A percentile compares a stretch with the other conserved stretches of the same genome.
These are phyloP conservation scores for Odontamblyopus lacepedii DNA, from an alignment of 2,797 vertebrate species.

Conservation along the genomic window DNA sequence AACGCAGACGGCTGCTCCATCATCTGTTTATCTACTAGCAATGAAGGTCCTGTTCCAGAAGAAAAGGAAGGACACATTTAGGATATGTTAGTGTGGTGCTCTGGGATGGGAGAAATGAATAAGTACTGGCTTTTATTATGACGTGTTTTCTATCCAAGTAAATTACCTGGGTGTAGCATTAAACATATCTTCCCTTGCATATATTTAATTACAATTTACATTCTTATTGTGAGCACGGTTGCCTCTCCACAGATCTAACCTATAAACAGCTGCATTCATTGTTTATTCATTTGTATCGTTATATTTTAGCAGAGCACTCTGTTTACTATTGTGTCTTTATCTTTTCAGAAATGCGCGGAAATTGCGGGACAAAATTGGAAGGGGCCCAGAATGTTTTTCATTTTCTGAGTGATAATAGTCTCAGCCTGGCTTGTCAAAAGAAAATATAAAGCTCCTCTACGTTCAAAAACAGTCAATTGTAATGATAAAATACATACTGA, in stretches of 20 bases:
- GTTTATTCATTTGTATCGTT: background rate
- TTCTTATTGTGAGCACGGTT: no score
- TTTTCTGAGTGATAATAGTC: conserved; percentile 4
- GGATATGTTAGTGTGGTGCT: background rate
- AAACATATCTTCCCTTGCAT: no score
- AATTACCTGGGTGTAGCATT: no score
- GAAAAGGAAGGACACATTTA: background rate
- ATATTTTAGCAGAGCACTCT: background rate
- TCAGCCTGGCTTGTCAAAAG: conserved; percentile 5
- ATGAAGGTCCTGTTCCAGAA: background rate
- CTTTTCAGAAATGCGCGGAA: conserved; percentile 4
- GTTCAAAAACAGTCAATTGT: background rate
- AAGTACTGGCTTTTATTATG: background rate
- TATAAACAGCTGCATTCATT: background rate
- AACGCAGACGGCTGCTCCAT: background rate
- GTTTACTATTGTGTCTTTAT: background rate
- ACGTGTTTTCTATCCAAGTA: no score
- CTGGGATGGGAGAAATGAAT: background rate
- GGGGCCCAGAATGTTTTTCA: background rate
- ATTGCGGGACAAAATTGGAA: background rate
- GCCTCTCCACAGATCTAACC: no score
- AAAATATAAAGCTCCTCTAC: background rate
- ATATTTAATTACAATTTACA: no score
- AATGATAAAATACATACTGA: conserved; percentile 10
- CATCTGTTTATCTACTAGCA: conserved; percentile 4